These are phyloP conservation scores for Eucera pruinosa DNA, from an alignment of 2,888 invertebrate species.

Conservation along the genomic window DNA sequence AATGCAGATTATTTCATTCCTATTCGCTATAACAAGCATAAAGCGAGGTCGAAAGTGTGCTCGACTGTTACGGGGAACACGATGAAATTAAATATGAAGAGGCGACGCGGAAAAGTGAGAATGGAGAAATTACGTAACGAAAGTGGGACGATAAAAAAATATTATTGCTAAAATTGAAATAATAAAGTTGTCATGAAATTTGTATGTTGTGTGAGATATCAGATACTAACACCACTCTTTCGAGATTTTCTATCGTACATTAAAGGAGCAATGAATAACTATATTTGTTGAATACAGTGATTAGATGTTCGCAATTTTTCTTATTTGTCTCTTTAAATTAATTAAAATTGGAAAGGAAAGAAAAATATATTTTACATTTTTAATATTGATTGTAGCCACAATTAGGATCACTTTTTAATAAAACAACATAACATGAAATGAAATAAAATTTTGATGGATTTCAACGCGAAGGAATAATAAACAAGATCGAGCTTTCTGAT, in stretches of 20 bases:
- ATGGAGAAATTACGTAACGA: neutral
- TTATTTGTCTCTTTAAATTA: too few relatives aligned
- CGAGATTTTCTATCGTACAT: too few relatives aligned
- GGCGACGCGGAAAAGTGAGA: neutral
- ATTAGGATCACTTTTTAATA: neutral
- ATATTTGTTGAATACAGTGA: too few relatives aligned
- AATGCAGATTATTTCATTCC: neutral
- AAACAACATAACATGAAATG: neutral
- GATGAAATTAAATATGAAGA: slow-evolving; percentile 4
- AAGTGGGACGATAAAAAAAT: neutral
- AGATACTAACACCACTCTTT: too few relatives aligned
- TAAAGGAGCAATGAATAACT: too few relatives aligned
- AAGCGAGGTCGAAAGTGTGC: neutral
- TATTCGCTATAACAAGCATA: neutral
- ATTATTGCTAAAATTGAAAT: too few relatives aligned
- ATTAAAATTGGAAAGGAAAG: too few relatives aligned
- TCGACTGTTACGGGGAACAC: neutral
- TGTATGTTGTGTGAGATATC: too few relatives aligned
- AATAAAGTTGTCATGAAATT: too few relatives aligned
- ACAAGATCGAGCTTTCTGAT: neutral
- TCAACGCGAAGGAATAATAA: neutral
- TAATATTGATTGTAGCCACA: too few relatives aligned
- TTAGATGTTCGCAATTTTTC: too few relatives aligned
- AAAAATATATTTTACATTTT: neutral
- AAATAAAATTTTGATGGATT: neutral